Evolutionary conservation across 2,797 vertebrate genomes (phyloP).

Genomic region (Dallia pectoralis): DNA sequence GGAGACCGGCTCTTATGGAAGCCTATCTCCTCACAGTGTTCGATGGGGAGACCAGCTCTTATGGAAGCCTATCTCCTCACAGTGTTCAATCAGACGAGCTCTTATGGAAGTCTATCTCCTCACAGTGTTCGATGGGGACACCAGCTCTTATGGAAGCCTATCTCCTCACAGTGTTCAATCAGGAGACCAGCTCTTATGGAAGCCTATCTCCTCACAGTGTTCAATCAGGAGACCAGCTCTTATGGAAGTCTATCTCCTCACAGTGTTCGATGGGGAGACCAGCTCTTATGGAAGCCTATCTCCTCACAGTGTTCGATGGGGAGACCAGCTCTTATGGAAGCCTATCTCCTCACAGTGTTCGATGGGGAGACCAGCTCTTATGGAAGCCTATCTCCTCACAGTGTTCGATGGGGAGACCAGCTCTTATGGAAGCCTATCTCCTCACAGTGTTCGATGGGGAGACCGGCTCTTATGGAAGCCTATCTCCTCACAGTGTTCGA

Average conservation of each 20-base stretch:
- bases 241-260: neutral
- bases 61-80: neutral
- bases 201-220: neutral
- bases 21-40: conserved; percentile 6
- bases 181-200: conserved; percentile 13
- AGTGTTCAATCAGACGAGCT: conserved; percentile 36
- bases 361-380: conserved; percentile 9
- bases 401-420: conserved; percentile 19
- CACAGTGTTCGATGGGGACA: conserved; percentile 15
- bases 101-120: no score
- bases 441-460: conserved; percentile 15
- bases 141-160: conserved; percentile 12
- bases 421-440: conserved; percentile 8
- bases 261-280: conserved; percentile 17
- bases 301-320: conserved; percentile 15
- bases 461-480: conserved; percentile 11
- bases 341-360: conserved; percentile 9
- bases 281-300: conserved; percentile 11
- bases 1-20: conserved; percentile 13
- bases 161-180: conserved; percentile 8
- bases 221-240: conserved; percentile 10
- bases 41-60: conserved; percentile 9
- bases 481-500: conserved; percentile 14
- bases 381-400: neutral
- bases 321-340: conserved; percentile 13